Conservation (phyloP, 2,113 vertebrate species). For the Marcusenius ussheri region DNA sequence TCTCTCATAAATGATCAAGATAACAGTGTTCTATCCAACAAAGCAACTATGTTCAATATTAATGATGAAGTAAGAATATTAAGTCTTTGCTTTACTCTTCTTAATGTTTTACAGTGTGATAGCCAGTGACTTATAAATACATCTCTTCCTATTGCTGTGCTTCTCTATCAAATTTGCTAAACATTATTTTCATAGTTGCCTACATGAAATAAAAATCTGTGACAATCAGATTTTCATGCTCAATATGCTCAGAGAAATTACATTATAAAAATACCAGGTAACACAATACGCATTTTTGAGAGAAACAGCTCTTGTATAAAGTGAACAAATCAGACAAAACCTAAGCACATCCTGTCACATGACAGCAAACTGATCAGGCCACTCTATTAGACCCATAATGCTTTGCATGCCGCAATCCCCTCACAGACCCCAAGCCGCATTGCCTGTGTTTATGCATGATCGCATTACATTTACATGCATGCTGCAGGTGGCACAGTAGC, state of each 20-base stretch:
- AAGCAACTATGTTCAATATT: background rate
- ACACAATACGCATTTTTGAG: background rate
- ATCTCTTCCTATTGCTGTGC: background rate
- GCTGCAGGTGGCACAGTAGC: background rate
- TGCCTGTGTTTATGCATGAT: background rate
- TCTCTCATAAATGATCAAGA: background rate
- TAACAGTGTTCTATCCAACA: background rate
- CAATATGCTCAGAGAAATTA: background rate
- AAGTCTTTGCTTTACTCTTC: background rate
- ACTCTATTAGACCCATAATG: background rate
- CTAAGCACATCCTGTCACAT: background rate
- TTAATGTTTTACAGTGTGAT: background rate
- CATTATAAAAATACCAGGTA: background rate
- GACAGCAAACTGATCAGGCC: background rate
- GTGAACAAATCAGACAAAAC: background rate
- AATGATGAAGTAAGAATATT: background rate
- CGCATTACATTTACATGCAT: background rate
- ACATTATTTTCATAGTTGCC: background rate
- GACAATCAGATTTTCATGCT: background rate
- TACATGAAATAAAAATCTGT: background rate
- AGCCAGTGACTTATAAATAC: background rate
- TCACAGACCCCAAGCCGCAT: no score
- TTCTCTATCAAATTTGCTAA: background rate
- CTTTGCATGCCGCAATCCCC: background rate
- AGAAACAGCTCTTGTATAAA: background rate